A percentile compares a stretch with the other conserved stretches of the same genome.
Conservation (phyloP, 2,888 invertebrate species). For the Chromoteleia sp. region DNA sequence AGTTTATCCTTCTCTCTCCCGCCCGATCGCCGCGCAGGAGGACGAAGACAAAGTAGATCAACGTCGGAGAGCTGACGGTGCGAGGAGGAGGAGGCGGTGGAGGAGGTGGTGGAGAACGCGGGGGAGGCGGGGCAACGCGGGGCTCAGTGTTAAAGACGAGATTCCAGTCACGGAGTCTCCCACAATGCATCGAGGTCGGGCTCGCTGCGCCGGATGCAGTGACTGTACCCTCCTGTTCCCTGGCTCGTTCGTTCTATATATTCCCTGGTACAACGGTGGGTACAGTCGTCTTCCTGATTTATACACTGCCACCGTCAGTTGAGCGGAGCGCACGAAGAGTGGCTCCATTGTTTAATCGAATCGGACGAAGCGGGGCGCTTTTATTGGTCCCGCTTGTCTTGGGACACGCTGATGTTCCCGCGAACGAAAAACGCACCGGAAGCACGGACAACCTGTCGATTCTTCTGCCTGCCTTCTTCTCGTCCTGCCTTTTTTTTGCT, state of each 20-base stretch:
- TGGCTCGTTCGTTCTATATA: constrained; percentile 73
- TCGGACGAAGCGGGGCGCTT: constrained; percentile 71
- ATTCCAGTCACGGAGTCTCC: constrained; percentile 82
- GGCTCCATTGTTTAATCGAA: constrained; percentile 82
- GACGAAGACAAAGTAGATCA: constrained; percentile 72
- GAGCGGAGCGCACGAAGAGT: constrained; percentile 74
- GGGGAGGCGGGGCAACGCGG: constrained; percentile 36
- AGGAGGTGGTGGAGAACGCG: constrained; percentile 36
- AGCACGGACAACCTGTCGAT: constrained; percentile 62
- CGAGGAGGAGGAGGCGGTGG: constrained; percentile 40
- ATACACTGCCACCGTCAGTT: constrained; percentile 82
- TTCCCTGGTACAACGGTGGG: constrained; percentile 75
- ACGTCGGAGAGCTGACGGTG: constrained; percentile 59
- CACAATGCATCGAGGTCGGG: constrained; percentile 81
- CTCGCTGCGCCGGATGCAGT: constrained; percentile 79
- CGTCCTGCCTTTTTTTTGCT: not conserved
- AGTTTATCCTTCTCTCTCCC: constrained; percentile 26
- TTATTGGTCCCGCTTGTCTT: constrained; percentile 43
- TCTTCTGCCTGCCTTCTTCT: constrained; percentile 37
- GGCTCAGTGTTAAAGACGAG: constrained; percentile 72
- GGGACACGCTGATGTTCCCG: constrained; percentile 21
- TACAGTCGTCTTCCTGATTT: constrained; percentile 83
- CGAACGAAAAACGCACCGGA: constrained; percentile 57
- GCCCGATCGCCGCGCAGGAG: constrained; percentile 36
- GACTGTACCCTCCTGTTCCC: constrained; percentile 73